Evolutionary conservation across 2,797 vertebrate genomes (phyloP).

Genomic region (Carduelis carduelis): DNA sequence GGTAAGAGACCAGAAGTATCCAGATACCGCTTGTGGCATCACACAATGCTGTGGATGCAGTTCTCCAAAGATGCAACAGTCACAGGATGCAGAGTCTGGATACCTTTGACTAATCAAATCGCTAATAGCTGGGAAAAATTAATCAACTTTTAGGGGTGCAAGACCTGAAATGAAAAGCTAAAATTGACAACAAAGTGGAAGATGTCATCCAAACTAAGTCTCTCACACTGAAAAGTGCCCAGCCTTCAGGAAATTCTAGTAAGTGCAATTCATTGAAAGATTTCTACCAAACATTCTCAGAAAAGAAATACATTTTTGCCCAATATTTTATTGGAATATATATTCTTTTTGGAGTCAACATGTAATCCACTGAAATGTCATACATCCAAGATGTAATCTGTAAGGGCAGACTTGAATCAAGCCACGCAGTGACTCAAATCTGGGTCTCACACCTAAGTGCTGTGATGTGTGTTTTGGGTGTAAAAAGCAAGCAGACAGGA

Average conservation of each 20-base stretch:
- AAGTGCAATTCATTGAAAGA: neutral
- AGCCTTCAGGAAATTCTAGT: neutral
- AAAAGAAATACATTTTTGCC: neutral
- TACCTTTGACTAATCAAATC: neutral
- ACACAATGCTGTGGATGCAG: rapidly evolving
- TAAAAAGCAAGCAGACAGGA: neutral
- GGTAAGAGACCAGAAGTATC: neutral
- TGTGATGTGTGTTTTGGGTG: neutral
- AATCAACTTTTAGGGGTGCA: rapidly evolving
- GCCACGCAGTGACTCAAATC: neutral
- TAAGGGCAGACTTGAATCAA: neutral
- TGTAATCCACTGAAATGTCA: neutral
- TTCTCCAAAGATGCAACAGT: neutral
- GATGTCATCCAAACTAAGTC: neutral
- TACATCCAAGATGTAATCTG: neutral
- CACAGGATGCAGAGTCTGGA: neutral
- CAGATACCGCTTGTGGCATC: neutral
- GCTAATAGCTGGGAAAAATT: neutral
- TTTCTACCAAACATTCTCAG: neutral
- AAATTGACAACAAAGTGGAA: neutral
- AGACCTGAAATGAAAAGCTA: neutral
- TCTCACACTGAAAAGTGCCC: neutral
- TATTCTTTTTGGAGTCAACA: neutral
- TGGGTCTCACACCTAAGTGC: neutral
- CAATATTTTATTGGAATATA: neutral